Evolutionary conservation across 2,888 invertebrate genomes (phyloP).

Genomic region (Odontocolon sp.): DNA sequence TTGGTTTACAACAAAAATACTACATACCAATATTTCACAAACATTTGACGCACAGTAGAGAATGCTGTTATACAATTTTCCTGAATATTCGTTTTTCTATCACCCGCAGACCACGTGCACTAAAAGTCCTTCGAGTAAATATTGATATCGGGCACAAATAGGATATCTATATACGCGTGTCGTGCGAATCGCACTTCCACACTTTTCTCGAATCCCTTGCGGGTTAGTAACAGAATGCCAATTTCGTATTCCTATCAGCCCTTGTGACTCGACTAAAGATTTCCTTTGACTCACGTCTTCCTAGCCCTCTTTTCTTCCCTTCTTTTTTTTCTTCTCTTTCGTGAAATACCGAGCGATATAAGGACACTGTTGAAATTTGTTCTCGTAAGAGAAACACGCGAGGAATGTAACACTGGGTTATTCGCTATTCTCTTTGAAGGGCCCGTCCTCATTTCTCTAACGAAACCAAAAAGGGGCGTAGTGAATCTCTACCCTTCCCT

Average conservation of each 20-base stretch:
- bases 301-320: constrained; percentile 10
- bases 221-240: neutral
- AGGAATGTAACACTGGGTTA: neutral
- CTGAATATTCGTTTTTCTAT: neutral
- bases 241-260: constrained; percentile 28
- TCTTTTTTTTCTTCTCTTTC: neutral
- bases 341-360: constrained; percentile 1
- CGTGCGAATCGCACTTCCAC: constrained; percentile 10
- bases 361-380: neutral
- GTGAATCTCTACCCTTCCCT: neutral
- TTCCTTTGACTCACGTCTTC: too few species aligned
- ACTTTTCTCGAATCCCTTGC: neutral
- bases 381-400: neutral
- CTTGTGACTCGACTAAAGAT: constrained; percentile 13
- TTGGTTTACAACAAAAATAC: too few species aligned
- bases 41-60: neutral
- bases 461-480: constrained; percentile 10
- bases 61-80: neutral
- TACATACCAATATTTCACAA: too few species aligned
- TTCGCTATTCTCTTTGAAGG: too few species aligned
- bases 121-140: constrained; percentile 15
- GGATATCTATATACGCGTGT: constrained; percentile 11
- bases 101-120: neutral
- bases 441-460: constrained; percentile 19
- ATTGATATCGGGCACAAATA: constrained; percentile 31